Conservation (phyloP, 2,888 invertebrate genomes). For the Tholera decimalis region DNA sequence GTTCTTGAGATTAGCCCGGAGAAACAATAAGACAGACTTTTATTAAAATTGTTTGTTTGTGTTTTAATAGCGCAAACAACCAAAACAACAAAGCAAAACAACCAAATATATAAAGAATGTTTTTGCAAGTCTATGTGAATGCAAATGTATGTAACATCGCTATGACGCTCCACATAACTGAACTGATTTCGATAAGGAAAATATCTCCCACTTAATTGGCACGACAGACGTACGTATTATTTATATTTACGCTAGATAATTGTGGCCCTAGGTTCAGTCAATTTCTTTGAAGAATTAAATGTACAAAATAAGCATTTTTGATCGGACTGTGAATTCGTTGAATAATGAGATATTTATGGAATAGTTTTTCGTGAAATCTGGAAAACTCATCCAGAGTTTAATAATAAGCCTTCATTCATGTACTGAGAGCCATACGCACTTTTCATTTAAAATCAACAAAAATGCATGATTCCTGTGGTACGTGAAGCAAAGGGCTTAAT, state of each 20-base stretch:
- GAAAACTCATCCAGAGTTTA: no score
- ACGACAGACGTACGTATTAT: conserved; percentile 28
- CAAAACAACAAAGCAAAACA: not conserved
- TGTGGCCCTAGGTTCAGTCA: not conserved
- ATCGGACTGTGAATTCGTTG: not conserved
- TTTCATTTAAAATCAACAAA: no score
- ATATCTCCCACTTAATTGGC: conserved; percentile 30
- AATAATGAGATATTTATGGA: no score
- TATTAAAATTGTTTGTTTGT: no score
- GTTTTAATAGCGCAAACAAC: not conserved
- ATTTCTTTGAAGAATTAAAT: not conserved
- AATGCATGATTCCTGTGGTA: no score
- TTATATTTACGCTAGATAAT: conserved; percentile 32
- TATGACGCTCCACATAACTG: conserved; percentile 33
- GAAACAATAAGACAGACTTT: no score
- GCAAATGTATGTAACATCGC: conserved; percentile 39
- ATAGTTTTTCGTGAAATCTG: no score
- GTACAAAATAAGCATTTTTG: not conserved
- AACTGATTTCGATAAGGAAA: conserved; percentile 30
- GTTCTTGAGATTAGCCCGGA: no score
- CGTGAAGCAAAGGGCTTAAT: no score
- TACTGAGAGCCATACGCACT: no score
- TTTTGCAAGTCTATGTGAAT: conserved; percentile 43
- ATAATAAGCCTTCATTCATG: no score
- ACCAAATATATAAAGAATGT: not conserved